A percentile compares a stretch with the other conserved stretches of the same genome.
These are phyloP conservation scores for Peromyscus eremicus DNA, from an alignment of 2,797 vertebrate genomes.

Conservation along the genomic window DNA sequence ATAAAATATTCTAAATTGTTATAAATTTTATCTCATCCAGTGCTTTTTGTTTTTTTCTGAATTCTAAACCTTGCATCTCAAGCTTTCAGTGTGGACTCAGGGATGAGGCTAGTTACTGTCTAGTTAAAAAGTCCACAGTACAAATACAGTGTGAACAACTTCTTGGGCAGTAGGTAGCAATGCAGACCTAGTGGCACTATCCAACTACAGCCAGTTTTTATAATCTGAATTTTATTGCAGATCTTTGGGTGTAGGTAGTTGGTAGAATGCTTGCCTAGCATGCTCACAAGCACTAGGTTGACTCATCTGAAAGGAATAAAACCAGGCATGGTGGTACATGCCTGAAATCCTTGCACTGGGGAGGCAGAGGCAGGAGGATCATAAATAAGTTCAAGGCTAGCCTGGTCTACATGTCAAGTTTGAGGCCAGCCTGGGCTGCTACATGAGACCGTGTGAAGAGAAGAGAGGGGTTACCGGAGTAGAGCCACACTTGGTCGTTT, in stretches of 20 bases:
- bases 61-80: not conserved
- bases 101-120: not conserved
- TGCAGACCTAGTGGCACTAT: not conserved
- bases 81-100: not conserved
- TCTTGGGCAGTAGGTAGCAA: constrained; percentile 5
- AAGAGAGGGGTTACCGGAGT: not conserved
- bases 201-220: not conserved
- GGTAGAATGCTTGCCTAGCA: not conserved
- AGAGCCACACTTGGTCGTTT: not conserved
- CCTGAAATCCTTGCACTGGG: not conserved
- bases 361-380: not conserved
- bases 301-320: not conserved
- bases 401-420: not conserved
- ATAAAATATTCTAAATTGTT: constrained; percentile 38
- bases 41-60: constrained; percentile 48
- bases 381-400: not conserved
- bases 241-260: not conserved
- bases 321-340: not conserved
- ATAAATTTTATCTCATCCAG: not conserved
- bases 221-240: constrained; percentile 46
- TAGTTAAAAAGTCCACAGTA: not conserved
- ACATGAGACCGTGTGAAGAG: not conserved
- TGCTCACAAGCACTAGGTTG: not conserved
- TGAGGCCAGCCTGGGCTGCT: not conserved
- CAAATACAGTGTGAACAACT: not conserved